Conservation (phyloP, 2,797 vertebrate genomes). For the Muscicapa comitata region DNA sequence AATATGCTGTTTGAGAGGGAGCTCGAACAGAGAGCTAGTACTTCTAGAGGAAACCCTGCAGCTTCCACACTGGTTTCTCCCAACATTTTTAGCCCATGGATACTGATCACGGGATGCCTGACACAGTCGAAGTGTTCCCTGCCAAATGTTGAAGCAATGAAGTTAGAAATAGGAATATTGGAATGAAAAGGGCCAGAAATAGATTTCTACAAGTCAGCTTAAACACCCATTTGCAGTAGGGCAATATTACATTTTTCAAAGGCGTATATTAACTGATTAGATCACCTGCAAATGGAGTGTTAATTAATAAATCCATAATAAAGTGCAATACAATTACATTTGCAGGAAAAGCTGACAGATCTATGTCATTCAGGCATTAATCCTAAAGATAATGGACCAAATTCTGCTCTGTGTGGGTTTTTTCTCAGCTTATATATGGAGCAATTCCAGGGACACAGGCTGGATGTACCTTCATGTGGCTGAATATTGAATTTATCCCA, state of each 20-base stretch:
- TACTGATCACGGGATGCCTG: not conserved
- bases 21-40: not conserved
- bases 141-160: constrained; percentile 31
- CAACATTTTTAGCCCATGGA: not conserved
- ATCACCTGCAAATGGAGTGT: constrained; percentile 33
- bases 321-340: constrained; percentile 26
- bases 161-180: constrained; percentile 11
- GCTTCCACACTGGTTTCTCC: constrained; percentile 13
- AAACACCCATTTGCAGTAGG: not conserved
- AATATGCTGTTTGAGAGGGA: not conserved
- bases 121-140: not conserved
- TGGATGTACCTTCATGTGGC: not conserved
- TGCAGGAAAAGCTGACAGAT: not conserved
- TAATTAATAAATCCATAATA: constrained; percentile 43
- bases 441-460: not conserved
- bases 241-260: not conserved
- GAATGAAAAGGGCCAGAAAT: constrained; percentile 14
- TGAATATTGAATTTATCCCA: not conserved
- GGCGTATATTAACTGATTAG: not conserved
- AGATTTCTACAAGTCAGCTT: constrained; percentile 42
- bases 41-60: constrained; percentile 18
- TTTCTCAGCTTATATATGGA: not conserved
- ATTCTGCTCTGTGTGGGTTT: not conserved
- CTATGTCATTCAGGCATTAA: not conserved
- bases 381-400: constrained; percentile 7